phyloP scores from a whole-genome alignment of 2,797 vertebrate genomes.

The Glyptemys insculpta region DNA sequence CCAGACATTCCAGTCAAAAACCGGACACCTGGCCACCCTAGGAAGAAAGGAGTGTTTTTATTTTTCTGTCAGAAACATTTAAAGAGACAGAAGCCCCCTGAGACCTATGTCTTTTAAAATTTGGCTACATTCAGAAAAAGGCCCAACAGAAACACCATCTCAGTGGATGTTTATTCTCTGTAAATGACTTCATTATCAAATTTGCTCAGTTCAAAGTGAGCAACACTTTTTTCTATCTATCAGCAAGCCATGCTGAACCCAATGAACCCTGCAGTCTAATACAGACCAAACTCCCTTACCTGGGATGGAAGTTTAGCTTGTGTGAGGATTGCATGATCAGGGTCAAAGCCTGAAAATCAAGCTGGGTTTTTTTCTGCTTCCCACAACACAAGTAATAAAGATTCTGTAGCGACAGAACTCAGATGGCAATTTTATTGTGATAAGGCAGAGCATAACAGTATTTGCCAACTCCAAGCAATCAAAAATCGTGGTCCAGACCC shows the following conservation, averaged over 20 bases:
- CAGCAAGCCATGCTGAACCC: neutral
- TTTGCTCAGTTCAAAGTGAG: neutral
- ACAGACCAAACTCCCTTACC: neutral
- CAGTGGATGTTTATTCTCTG: neutral
- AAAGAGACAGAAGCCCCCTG: neutral
- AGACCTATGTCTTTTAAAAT: neutral
- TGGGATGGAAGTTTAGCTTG: neutral
- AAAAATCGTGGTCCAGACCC: neutral
- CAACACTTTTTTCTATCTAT: neutral
- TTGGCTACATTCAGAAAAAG: constrained; percentile 16
- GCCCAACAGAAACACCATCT: neutral
- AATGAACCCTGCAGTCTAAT: neutral
- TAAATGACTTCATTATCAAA: neutral
- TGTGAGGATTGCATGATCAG: neutral
- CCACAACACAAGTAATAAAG: neutral
- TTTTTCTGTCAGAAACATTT: neutral
- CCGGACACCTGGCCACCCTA: neutral
- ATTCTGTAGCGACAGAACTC: neutral
- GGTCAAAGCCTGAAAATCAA: constrained; percentile 39
- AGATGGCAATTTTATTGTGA: neutral
- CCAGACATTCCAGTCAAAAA: too few species aligned
- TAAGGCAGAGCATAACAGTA: neutral
- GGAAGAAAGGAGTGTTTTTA: neutral
- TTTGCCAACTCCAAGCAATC: neutral
- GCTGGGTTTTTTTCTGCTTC: constrained; percentile 6